Conservation (phyloP, 2,888 invertebrate species). For the Agriopis aurantiaria region DNA sequence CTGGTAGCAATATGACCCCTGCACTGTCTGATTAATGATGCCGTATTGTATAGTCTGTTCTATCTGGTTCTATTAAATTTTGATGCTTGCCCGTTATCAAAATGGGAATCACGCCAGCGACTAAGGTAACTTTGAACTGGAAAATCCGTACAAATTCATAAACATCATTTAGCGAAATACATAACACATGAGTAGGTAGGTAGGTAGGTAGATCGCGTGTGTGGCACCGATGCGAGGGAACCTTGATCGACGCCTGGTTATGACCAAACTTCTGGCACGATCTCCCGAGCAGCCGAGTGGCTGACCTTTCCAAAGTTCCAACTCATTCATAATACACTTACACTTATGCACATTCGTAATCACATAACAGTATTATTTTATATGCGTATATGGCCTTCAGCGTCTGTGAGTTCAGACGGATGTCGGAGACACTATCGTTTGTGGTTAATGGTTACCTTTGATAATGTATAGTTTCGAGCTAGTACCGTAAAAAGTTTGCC, state of each 20-base stretch:
- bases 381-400: neutral
- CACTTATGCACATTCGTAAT: neutral
- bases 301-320: slow-evolving; percentile 2
- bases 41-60: too few relatives aligned
- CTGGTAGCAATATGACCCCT: too few relatives aligned
- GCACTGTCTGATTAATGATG: too few relatives aligned
- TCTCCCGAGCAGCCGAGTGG: neutral
- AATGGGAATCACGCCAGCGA: neutral
- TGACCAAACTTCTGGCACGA: slow-evolving; percentile 17
- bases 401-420: neutral
- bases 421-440: neutral
- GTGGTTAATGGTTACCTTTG: neutral
- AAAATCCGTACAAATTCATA: neutral
- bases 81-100: neutral
- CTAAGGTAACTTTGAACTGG: neutral
- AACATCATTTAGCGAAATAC: neutral
- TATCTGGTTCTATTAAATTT: too few relatives aligned
- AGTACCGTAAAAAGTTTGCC: too few relatives aligned
- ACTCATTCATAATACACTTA: neutral
- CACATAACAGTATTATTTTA: neutral
- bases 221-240: neutral
- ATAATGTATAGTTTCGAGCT: too few relatives aligned
- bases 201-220: neutral
- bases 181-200: neutral
- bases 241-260: slow-evolving; percentile 12